Percentiles rank a stretch among this genome's conserved stretches.
phyloP scores from a whole-genome alignment of 1,140 invertebrate species.

The Lucilia sericata region DNA sequence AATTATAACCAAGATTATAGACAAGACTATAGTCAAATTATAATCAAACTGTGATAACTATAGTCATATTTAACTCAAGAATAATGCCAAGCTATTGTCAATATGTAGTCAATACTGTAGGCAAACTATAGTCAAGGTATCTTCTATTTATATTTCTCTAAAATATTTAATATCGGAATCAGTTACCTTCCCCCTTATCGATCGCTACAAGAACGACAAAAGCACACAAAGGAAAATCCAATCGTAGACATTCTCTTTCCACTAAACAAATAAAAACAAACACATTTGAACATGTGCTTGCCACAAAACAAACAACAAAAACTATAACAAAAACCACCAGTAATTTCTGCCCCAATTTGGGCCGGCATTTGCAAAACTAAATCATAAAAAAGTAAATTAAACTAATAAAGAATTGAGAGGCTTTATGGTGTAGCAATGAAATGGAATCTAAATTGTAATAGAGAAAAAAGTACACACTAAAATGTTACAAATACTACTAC shows the following conservation, averaged over 20 bases:
- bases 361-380: constrained; percentile 4
- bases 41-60: no score
- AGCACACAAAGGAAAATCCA: neutral
- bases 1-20: no score
- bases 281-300: neutral
- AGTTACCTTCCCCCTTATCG: neutral
- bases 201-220: neutral
- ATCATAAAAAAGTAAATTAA: neutral
- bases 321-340: neutral
- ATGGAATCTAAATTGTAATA: neutral
- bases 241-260: neutral
- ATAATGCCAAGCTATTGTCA: no score
- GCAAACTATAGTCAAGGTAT: no score
- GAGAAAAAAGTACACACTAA: neutral
- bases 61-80: no score
- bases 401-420: neutral
- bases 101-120: no score
- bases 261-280: neutral
- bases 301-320: neutral
- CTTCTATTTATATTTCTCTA: no score
- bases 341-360: neutral
- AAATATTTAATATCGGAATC: no score
- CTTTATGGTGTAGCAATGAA: neutral
- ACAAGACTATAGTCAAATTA: no score
- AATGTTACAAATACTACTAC: neutral